Percentiles rank a stretch among this genome's conserved stretches.
phyloP scores from a whole-genome alignment of 2,888 invertebrate genomes.

The Ornithoptera alexandrae region DNA sequence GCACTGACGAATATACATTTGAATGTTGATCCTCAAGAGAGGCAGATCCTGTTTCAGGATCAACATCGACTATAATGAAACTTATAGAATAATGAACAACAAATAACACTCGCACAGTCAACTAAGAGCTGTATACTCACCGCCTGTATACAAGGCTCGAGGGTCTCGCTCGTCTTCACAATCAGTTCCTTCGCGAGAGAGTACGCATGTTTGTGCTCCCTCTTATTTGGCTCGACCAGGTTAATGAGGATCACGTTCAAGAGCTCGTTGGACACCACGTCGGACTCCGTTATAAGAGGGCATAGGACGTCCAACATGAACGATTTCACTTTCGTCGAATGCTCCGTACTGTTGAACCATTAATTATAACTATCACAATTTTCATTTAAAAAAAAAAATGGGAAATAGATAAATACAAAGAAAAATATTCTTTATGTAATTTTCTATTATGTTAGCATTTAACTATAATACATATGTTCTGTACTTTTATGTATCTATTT shows the following conservation, averaged over 20 bases:
- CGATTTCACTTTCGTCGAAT: constrained; percentile 96
- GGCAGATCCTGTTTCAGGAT: too few species aligned
- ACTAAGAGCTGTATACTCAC: constrained; percentile 74
- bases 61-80: not conserved
- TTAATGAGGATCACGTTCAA: constrained; percentile 96
- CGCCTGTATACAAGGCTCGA: constrained; percentile 96
- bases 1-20: too few species aligned
- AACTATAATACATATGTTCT: too few species aligned
- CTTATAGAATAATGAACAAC: not conserved
- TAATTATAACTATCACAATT: not conserved
- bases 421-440: not conserved
- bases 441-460: too few species aligned
- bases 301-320: constrained; percentile 98
- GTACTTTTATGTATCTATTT: too few species aligned
- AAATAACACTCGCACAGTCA: not conserved
- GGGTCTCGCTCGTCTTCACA: constrained; percentile 92
- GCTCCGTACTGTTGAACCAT: constrained; percentile 87
- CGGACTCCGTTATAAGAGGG: constrained; percentile 96
- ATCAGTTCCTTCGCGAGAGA: constrained; percentile 94
- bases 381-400: too few species aligned
- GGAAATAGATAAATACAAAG: not conserved
- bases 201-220: constrained; percentile 93
- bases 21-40: too few species aligned
- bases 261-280: constrained; percentile 95
- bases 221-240: constrained; percentile 95